Evolutionary conservation across 1,140 invertebrate species (phyloP).

Genomic region (Caerostris darwini): DNA sequence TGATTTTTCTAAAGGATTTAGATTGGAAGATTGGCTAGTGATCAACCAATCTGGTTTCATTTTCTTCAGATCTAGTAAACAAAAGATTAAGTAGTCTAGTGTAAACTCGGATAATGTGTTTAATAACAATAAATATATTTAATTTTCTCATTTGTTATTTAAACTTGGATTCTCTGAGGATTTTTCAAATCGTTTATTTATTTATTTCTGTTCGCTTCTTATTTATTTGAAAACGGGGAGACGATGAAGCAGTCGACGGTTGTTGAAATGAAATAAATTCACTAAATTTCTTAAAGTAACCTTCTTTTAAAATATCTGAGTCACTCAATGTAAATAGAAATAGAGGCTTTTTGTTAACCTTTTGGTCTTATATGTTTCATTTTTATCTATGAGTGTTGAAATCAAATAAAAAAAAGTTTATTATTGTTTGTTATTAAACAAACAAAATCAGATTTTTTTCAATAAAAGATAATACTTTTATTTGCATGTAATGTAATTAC

Average conservation of each 20-base stretch:
- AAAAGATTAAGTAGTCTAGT: not conserved
- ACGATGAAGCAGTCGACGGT: not conserved
- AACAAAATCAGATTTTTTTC: too few species aligned
- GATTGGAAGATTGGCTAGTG: not conserved
- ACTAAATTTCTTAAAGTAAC: not conserved
- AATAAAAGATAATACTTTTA: too few species aligned
- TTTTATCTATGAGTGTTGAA: too few species aligned
- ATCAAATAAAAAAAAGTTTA: too few species aligned
- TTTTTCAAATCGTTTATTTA: not conserved
- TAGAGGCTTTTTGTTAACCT: too few species aligned
- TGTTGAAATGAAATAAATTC: not conserved
- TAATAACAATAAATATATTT: conserved; percentile 34
- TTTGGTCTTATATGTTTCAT: too few species aligned
- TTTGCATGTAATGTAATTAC: too few species aligned
- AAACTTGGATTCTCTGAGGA: not conserved
- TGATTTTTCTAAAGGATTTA: conserved; percentile 22
- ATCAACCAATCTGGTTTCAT: conserved; percentile 50
- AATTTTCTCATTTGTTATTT: conserved; percentile 49
- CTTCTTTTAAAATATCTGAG: too few species aligned
- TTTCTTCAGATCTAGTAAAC: conserved; percentile 12
- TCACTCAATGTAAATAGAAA: too few species aligned
- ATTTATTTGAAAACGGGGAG: too few species aligned
- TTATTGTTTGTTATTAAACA: too few species aligned
- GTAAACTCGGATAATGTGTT: conserved; percentile 1
- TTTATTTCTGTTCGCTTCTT: not conserved